A percentile compares a stretch with the other conserved stretches of the same genome.
Evolutionary conservation across 2,113 vertebrate genomes (phyloP).

Genomic region (Bettongia penicillata): DNA sequence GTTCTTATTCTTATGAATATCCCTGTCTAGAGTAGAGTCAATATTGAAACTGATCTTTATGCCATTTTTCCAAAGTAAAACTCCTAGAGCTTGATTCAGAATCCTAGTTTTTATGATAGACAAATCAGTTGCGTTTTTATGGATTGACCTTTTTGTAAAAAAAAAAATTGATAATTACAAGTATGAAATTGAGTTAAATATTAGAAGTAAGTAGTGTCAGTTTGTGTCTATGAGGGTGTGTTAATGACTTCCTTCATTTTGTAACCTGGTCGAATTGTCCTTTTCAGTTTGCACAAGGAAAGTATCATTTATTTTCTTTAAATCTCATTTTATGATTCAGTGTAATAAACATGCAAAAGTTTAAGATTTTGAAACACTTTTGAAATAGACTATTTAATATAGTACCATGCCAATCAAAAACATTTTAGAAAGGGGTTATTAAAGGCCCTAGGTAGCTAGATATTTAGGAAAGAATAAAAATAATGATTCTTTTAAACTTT

Average conservation of each 20-base stretch:
- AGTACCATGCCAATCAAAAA: not conserved
- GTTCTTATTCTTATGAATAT: not conserved
- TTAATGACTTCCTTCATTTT: constrained; percentile 14
- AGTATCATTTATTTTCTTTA: not conserved
- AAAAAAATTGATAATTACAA: no score
- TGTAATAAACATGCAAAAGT: not conserved
- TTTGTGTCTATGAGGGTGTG: not conserved
- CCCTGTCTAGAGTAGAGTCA: not conserved
- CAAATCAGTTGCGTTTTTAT: not conserved
- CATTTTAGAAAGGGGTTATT: not conserved
- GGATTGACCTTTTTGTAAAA: not conserved
- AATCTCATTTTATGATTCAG: not conserved
- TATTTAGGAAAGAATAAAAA: not conserved
- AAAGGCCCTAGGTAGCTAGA: not conserved
- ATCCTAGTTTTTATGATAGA: not conserved
- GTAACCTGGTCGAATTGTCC: constrained; percentile 27
- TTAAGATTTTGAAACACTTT: not conserved
- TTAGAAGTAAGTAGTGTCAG: not conserved
- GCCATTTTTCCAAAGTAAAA: not conserved
- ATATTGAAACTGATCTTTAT: not conserved
- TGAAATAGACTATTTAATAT: not conserved
- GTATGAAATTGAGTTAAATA: not conserved
- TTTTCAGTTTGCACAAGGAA: constrained; percentile 55
- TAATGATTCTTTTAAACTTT: not conserved
- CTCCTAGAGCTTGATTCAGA: not conserved